Evolutionary conservation across 2,113 vertebrate species (phyloP).

Genomic region (Chiloscyllium plagiosum): DNA sequence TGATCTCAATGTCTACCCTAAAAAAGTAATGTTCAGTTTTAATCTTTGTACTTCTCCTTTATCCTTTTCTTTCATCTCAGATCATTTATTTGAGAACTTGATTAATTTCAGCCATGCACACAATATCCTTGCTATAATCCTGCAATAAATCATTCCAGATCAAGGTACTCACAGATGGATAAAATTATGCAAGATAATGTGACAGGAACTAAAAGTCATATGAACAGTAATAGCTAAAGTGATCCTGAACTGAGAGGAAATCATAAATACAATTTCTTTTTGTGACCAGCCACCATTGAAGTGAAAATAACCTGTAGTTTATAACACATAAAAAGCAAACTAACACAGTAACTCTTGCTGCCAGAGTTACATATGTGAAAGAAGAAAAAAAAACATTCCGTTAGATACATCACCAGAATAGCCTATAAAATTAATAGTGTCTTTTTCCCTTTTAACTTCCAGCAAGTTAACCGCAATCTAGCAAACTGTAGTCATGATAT

Average conservation of each 20-base stretch:
- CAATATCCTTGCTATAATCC: conserved; percentile 24
- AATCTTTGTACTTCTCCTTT: conserved; percentile 13
- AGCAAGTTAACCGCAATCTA: background rate
- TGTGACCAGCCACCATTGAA: background rate
- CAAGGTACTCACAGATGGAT: background rate
- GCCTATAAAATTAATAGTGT: background rate
- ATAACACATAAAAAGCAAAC: background rate
- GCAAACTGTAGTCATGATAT: background rate
- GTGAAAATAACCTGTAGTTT: background rate
- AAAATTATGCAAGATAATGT: conserved; percentile 25
- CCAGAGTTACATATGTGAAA: background rate
- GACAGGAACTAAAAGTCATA: background rate
- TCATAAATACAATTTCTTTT: background rate
- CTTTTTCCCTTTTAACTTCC: background rate
- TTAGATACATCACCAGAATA: background rate
- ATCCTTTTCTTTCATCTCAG: background rate
- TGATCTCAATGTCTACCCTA: background rate
- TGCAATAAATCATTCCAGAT: conserved; percentile 23
- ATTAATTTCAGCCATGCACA: background rate
- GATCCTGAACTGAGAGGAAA: background rate
- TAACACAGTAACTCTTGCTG: background rate
- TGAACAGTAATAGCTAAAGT: background rate
- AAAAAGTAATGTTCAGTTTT: background rate
- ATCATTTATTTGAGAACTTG: conserved; percentile 20
- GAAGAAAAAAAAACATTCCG: background rate